Percentiles rank a stretch among this genome's conserved stretches.
Conservation (phyloP, 1,140 invertebrate species). For the Contarinia nasturtii region DNA sequence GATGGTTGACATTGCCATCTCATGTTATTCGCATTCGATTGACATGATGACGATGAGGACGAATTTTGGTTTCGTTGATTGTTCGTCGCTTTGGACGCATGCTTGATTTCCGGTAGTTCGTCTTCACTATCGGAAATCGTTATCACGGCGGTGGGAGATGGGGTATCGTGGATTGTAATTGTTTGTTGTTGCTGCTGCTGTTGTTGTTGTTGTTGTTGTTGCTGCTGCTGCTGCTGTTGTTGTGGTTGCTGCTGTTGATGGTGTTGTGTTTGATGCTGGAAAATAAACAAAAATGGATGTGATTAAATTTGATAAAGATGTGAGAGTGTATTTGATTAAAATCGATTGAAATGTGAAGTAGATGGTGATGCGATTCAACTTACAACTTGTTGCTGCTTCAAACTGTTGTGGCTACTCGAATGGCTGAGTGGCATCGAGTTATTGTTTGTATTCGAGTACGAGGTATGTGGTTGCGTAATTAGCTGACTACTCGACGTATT, state of each 20-base stretch:
- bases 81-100: constrained; percentile 4
- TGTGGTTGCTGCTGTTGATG: constrained; percentile 10
- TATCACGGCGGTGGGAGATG: constrained; percentile 84
- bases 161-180: constrained; percentile 79
- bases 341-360: too few species aligned
- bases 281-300: too few species aligned
- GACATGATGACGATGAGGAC: constrained; percentile 2
- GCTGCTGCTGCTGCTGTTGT: neutral
- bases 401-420: too few species aligned
- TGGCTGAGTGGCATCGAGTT: too few species aligned
- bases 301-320: too few species aligned
- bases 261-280: neutral
- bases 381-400: neutral
- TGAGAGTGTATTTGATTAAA: too few species aligned
- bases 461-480: too few species aligned
- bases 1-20: constrained; percentile 1
- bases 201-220: constrained; percentile 10
- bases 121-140: constrained; percentile 94
- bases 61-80: neutral
- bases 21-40: neutral
- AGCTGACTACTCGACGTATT: neutral
- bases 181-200: constrained; percentile 28
- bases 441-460: too few species aligned
- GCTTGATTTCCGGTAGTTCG: constrained; percentile 34
- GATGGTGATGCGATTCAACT: neutral